Base-by-base conservation (phyloP, 2,113 vertebrate species). In the Oplegnathus fasciatus region DNA sequence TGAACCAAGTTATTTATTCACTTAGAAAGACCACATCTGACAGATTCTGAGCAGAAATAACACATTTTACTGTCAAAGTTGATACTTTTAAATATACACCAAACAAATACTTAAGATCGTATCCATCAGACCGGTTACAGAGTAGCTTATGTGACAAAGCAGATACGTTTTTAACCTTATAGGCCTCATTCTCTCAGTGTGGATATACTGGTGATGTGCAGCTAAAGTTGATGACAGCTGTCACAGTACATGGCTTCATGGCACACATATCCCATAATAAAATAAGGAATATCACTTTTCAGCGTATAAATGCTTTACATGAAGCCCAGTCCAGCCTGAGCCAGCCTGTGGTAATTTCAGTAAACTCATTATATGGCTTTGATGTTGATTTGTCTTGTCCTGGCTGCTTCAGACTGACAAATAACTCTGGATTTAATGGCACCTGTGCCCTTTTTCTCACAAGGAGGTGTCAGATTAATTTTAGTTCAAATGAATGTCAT, bases 341-440 rank as follows among this genome's bases (percentile, higher is more conserved):
- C 55, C 79, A 73, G 50, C 24, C 30, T 30, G 6, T 32, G 67
- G 67, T 58, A 11, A 78, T 87, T 84, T 81, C 66, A 70, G 10
- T 82, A 79, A 90, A 82, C 60, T 42, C 0, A 3, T 87, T 77
- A 84, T 6, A 46, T 46, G 28, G 15, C 42, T 76, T 32, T 77
- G 74, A 87, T 77, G 66, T 18, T 69, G 52, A 82, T 81, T 65
- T 42, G 42, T 52, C 46, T 71, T 48, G 30, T 62, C 46, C 28
- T 5, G 20, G 9, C 17, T 34, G 30, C 37, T 62, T 81, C 34
- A 46, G 30, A 72, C 20, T 48, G 68, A 55, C 30, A 78, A 57
- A 82, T 75, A 77, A 30, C 14, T 64, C 28, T 28, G 37, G 1
- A 54, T 73, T 50, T 77, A 15, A 22, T 42, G 26, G 8, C 55